Base-by-base conservation (phyloP, 2,797 vertebrate genomes). In the Enteromius anoplus region DNA sequence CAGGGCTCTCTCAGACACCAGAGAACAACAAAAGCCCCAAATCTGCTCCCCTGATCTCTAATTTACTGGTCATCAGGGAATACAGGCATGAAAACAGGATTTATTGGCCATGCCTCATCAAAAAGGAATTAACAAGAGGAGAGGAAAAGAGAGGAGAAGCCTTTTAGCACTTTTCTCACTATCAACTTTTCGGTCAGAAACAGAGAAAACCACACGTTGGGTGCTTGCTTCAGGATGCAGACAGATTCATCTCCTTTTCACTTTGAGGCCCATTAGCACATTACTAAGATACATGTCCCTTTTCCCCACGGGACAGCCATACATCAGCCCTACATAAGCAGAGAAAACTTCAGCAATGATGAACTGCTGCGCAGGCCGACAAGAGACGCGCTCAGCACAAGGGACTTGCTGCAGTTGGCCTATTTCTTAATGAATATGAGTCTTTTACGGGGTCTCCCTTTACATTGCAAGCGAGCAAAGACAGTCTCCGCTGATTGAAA, bases 31-130 rank as follows among this genome's bases (percentile, higher is more conserved):
- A 90, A 92, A 91, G 90, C 90, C 86, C 88, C 94, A 93, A 95
- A 94, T 95, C 93, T 90, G 80, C 90, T 89, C 91, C 91, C 93
- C 94, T 94, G 93, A 94, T 94, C 93, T 89, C 92, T 93, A 94
- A 91, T 93, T 95, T 95, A 94, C 93, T 94, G 91, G 94, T 92
- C 93, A 93, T 92, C 90, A 85, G 89, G 89, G 89, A 89, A 87
- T 87, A 88, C 87, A 89, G 86, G 89, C 87, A 87, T 89, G 87
- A 88, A 91, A 89, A 85, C 66, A 90, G 92, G 93, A 93, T 95
- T 94, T 93, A 94, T 95, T 93, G 93, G 92, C 90, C 89, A 90
- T 93, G 91, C 90, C 90, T 91, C 88, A 86, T 90, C 93, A 88
- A 89, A 87, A 91, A 92, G 90, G 87, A 92, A 91, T 88, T 93